Percentiles rank a stretch among this genome's conserved stretches.
phyloP scores from a whole-genome alignment of 2,797 vertebrate genomes.

The Trachops cirrhosus region DNA sequence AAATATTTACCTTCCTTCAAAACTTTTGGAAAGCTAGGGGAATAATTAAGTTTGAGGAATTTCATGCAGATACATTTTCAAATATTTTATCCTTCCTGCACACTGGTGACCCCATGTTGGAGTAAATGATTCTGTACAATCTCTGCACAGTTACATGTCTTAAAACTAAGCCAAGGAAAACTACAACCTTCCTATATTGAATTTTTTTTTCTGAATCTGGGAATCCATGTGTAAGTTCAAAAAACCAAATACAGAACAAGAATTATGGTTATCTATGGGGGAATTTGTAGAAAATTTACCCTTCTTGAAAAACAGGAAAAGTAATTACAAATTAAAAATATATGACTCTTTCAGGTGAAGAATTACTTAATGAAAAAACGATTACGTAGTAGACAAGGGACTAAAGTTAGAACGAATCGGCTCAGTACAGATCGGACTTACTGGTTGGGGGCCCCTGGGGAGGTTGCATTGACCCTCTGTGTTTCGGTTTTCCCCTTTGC shows the following conservation, averaged over 20 bases:
- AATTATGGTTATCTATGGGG: neutral
- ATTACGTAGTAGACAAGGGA: neutral
- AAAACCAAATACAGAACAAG: neutral
- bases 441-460: too few relatives aligned
- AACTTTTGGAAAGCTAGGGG: neutral
- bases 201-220: neutral
- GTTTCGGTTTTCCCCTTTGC: neutral
- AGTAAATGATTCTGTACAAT: neutral
- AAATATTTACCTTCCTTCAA: slow-evolving; percentile 8
- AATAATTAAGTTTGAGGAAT: neutral
- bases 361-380: neutral
- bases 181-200: neutral
- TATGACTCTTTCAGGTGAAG: neutral
- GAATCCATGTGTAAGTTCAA: neutral
- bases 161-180: neutral
- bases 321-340: neutral
- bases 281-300: neutral
- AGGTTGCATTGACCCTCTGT: neutral
- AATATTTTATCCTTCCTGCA: neutral
- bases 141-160: neutral
- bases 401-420: neutral
- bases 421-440: neutral
- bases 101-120: neutral
- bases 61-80: neutral
- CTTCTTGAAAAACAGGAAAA: neutral